Base-by-base conservation (phyloP, 2,797 vertebrate species). In the Sternarchorhynchus goeldii region DNA sequence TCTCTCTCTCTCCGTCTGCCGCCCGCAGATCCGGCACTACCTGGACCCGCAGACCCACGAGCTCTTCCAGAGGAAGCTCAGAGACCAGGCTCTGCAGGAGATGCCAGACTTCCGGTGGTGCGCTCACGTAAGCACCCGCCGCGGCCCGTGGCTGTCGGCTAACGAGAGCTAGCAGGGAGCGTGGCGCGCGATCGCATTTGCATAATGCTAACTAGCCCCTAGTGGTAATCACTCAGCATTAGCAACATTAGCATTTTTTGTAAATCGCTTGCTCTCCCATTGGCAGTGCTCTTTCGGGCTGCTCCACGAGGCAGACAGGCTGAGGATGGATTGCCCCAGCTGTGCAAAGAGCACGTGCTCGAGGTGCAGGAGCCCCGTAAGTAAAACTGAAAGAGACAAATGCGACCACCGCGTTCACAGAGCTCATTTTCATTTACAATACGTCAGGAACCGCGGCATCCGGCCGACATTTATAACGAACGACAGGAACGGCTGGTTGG, bases 91-190 rank as follows among this genome's bases (percentile, higher is more conserved):
- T 20, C 85, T 94, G 64, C 89, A 90, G 87, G 89, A 92, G 32
- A 94, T 94, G 92, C 87, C 87, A 0, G 90, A 90, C 83, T 94
- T 94, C 84, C 82, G 91, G 69, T 94, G 93, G 93, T 94, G 93
- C 86, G 87, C 92, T 45, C 93, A 94, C 16, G 93, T 94, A 90
- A 90, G 90, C 32, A 29, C 18, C 39, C 29, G 39, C 18, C 12
- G 14, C 14, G 20, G 10, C 17, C 3, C 45, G 12, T 2, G 32
- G 14, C 62, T 34, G 16, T 3, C 39, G 21, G 21, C 25, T 67
- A 67, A 50, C 29, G 21, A 45, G 25, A 25, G 65, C 16, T 67
- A 45, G 64, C 45, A 39, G 6, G 25, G 39, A 68, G 20, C 12
- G 29, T 20, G 29, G 39, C 14, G 41, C 41, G 31, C 2, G 12